These are phyloP conservation scores for Aphidius gifuensis DNA, from an alignment of 1,140 invertebrate species.

Conservation along the genomic window DNA sequence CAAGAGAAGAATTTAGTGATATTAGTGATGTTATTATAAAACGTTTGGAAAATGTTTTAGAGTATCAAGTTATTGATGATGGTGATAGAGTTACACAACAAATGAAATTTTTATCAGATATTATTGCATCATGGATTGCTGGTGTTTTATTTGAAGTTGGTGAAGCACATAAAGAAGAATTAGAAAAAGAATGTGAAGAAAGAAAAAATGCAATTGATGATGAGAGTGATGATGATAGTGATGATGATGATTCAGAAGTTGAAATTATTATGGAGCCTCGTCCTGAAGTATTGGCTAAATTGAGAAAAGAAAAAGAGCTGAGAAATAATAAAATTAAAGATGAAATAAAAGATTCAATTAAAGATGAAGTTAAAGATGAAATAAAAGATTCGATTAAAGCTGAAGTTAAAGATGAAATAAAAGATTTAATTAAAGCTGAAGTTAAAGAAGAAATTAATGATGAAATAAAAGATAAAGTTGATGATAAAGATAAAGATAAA, in stretches of 20 bases:
- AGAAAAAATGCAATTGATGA: conserved; percentile 22
- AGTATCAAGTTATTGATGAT: conserved; percentile 31
- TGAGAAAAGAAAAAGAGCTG: conserved; percentile 2
- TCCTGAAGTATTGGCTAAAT: conserved; percentile 10
- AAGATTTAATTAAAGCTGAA: no score
- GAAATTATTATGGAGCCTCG: conserved; percentile 1
- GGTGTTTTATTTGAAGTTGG: conserved; percentile 41
- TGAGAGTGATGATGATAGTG: conserved; percentile 20
- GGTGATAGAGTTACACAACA: conserved; percentile 44
- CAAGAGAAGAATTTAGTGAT: conserved; percentile 40
- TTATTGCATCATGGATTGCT: conserved; percentile 45
- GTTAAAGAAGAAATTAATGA: no score
- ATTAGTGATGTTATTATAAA: conserved; percentile 40
- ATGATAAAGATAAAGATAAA: not conserved
- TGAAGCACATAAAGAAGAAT: conserved; percentile 29
- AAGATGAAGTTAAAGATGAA: not conserved
- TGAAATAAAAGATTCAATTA: not conserved
- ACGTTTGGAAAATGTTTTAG: conserved; percentile 33
- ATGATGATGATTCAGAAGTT: conserved; percentile 24
- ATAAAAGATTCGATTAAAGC: no score
- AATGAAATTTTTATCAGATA: conserved; percentile 42
- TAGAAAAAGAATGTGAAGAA: conserved; percentile 29
- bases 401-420: not conserved
- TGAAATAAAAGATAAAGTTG: not conserved
- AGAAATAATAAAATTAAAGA: conserved; percentile 6